These are phyloP conservation scores for Agelastica alni DNA, from an alignment of 2,888 invertebrate species.

Conservation along the genomic window DNA sequence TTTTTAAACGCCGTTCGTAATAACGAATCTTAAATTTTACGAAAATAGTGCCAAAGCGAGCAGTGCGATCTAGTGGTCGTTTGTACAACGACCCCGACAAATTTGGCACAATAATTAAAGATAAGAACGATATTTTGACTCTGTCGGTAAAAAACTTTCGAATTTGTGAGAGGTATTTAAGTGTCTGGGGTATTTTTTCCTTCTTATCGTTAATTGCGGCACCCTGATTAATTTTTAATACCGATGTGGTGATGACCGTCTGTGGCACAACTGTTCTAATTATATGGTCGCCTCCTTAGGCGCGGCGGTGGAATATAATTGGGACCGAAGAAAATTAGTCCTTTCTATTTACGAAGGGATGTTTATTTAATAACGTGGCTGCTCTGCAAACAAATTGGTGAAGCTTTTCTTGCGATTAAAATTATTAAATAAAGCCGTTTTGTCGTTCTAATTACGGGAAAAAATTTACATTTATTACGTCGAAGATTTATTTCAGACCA, in stretches of 20 bases:
- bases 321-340: conserved; percentile 42
- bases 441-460: too few species aligned
- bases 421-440: too few species aligned
- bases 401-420: too few species aligned
- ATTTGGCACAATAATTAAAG: too few species aligned
- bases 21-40: too few species aligned
- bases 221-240: conserved; percentile 55
- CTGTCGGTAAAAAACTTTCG: not conserved
- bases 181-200: conserved; percentile 36
- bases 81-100: too few species aligned
- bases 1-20: too few species aligned
- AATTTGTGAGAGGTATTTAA: conserved; percentile 12
- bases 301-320: conserved; percentile 39
- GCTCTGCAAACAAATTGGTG: not conserved
- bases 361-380: conserved; percentile 25
- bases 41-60: too few species aligned
- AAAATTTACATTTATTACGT: too few species aligned
- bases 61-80: too few species aligned
- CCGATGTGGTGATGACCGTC: conserved; percentile 46
- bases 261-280: conserved; percentile 52
- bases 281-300: conserved; percentile 45
- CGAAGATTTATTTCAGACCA: too few species aligned
- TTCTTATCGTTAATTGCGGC: conserved; percentile 48
- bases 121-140: too few species aligned
- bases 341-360: conserved; percentile 40